These are phyloP conservation scores for Drosophila cracens DNA, from an alignment of 2,888 invertebrate species.

Conservation along the genomic window DNA sequence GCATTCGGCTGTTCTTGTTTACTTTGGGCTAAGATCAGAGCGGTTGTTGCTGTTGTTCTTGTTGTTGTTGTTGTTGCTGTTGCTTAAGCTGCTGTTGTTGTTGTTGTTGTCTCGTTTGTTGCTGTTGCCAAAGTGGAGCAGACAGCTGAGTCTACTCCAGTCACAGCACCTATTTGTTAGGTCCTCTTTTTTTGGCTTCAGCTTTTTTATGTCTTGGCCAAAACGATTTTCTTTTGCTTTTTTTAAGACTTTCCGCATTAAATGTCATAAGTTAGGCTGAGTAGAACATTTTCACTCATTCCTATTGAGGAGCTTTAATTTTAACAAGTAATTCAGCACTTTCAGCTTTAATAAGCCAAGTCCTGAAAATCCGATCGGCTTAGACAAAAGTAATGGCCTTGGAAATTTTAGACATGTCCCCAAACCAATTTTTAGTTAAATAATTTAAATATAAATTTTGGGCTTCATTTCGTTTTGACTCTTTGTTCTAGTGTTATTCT, in stretches of 20 bases:
- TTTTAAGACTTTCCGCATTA: neutral
- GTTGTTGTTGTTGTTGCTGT: slow-evolving; percentile 12
- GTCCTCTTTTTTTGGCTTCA: neutral
- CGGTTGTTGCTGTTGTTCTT: slow-evolving; percentile 14
- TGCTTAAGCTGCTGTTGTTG: slow-evolving; percentile 15
- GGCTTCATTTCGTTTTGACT: neutral
- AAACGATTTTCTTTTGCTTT: neutral
- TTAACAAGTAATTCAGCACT: neutral
- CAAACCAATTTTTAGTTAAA: neutral
- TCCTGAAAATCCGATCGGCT: too few relatives aligned
- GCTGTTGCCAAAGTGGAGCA: slow-evolving; percentile 68
- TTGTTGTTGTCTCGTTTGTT: slow-evolving; percentile 7
- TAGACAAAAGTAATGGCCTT: too few relatives aligned
- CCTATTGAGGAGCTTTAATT: neutral
- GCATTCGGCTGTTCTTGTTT: slow-evolving; percentile 61
- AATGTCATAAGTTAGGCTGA: neutral
- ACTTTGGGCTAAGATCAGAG: slow-evolving; percentile 54
- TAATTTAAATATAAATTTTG: rapidly evolving
- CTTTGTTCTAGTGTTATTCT: neutral
- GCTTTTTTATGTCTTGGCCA: neutral
- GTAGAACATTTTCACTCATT: neutral
- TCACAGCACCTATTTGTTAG: slow-evolving; percentile 15
- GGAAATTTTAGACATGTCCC: neutral
- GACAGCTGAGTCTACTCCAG: slow-evolving; percentile 59
- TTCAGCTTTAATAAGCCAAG: neutral